Evolutionary conservation across 2,888 invertebrate species (phyloP).

Genomic region (Pollenia amentaria): DNA sequence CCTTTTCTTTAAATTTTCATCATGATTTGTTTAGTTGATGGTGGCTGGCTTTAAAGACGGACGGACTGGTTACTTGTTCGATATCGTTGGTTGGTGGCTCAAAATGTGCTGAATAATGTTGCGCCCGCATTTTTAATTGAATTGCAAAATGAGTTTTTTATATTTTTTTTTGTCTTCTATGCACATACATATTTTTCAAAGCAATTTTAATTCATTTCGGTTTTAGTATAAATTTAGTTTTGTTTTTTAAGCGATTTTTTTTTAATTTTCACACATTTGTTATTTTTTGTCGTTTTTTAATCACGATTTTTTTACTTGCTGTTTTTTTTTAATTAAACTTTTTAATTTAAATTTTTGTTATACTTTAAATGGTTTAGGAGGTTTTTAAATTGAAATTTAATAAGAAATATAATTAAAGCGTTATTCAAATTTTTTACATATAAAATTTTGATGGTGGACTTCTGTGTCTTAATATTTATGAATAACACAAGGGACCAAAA

Average conservation of each 20-base stretch:
- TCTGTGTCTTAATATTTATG: too few species aligned
- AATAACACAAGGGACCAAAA: too few species aligned
- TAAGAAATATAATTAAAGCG: background rate
- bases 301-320: background rate
- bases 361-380: background rate
- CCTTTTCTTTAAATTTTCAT: constrained; percentile 50
- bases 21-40: constrained; percentile 54
- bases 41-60: background rate
- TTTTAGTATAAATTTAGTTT: constrained; percentile 54
- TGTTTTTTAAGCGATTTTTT: constrained; percentile 23
- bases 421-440: too few species aligned
- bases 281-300: background rate
- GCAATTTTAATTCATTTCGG: constrained; percentile 49
- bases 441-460: too few species aligned
- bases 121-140: constrained; percentile 84
- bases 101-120: constrained; percentile 75
- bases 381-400: constrained; percentile 9
- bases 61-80: constrained; percentile 2
- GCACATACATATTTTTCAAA: background rate
- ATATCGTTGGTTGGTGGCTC: constrained; percentile 9
- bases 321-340: constrained; percentile 20
- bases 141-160: constrained; percentile 79
- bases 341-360: constrained; percentile 23
- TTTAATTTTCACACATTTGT: constrained; percentile 30
- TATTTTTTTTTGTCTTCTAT: constrained; percentile 18